These are phyloP conservation scores for Pseudorhombus dupliciocellatus DNA, from an alignment of 2,113 vertebrate species.

Conservation along the genomic window DNA sequence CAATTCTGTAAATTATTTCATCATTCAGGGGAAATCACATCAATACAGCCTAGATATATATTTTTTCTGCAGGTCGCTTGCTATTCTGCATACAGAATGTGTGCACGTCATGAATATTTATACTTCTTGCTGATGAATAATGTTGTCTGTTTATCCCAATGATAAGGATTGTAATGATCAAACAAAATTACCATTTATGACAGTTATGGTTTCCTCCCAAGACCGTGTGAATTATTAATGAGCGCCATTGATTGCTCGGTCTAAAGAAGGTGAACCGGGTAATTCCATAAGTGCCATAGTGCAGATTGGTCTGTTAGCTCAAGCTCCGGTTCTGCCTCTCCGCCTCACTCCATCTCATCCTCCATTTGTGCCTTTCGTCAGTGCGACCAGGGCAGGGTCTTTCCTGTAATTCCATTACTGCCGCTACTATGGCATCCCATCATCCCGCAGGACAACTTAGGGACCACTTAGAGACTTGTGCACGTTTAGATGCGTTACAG, in stretches of 20 bases:
- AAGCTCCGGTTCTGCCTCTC: constrained; percentile 28
- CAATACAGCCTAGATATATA: constrained; percentile 45
- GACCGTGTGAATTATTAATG: constrained; percentile 75
- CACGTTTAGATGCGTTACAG: constrained; percentile 70
- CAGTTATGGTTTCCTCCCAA: constrained; percentile 69
- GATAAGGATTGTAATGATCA: constrained; percentile 77
- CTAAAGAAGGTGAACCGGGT: constrained; percentile 63
- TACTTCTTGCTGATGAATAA: constrained; percentile 70
- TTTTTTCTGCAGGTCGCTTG: constrained; percentile 51
- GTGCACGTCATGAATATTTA: constrained; percentile 71
- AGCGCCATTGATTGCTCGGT: constrained; percentile 65
- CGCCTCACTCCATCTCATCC: constrained; percentile 56
- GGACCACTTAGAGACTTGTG: constrained; percentile 76
- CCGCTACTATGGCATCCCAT: constrained; percentile 73
- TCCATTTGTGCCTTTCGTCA: constrained; percentile 68
- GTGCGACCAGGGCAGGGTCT: constrained; percentile 65
- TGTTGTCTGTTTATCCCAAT: constrained; percentile 76
- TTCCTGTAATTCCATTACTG: constrained; percentile 78
- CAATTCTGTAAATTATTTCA: constrained; percentile 74
- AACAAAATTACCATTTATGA: constrained; percentile 79
- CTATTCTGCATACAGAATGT: constrained; percentile 49
- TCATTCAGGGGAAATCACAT: constrained; percentile 59
- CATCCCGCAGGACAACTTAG: constrained; percentile 77
- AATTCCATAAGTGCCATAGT: constrained; percentile 73
- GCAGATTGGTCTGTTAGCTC: constrained; percentile 62